Base-by-base conservation (phyloP, 2,888 invertebrate genomes). In the Calliopum simillimum region DNA sequence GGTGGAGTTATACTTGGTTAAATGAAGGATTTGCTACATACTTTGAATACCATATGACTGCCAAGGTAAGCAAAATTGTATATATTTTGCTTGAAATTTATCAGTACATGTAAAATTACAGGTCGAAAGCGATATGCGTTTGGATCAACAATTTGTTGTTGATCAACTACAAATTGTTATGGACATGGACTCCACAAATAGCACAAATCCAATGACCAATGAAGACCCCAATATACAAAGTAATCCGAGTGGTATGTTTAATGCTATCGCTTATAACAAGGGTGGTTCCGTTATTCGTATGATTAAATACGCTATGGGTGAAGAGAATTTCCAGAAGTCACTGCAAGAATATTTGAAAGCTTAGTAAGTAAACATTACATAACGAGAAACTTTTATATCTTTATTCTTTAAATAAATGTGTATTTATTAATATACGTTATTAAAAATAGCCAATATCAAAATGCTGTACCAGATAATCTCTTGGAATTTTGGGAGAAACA, bases 11-110 rank as follows among this genome's bases (percentile, higher is more conserved):
- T 90, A 91, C 81, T 89, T 93, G 76, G 89, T 83, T 92, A 62
- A 88, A 89, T 11, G 93, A 94, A 83, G 86, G 86, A 0, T 92
- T 93, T 73, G 93, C 93, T 0, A 88, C 89, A 79, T 93, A 90
- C 82, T 92, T 93, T 78, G 91, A 95, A 82, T 94, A 93, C 80
- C 89, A 89, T 77, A 89, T 90, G 56, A 86, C 89, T 4, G 74
- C 79, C 55, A 71, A 78, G 51, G 86, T 81, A 69, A 66, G 73
- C 71, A 5, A 33, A 33, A 33, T 33, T 33, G 8, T 33, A 8
- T 33, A 2, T 1, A 33, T 8, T 5, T 33, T 33, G n/a, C 8
- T 33, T 8, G 8, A 33, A 33, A 4, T 33, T 4, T 33, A 33
- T 33, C 8, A 33, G 8, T 8, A 6, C 8, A 8, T 33, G 33